These are phyloP conservation scores for Copidosoma aretas DNA, from an alignment of 2,888 invertebrate genomes.

Conservation along the genomic window DNA sequence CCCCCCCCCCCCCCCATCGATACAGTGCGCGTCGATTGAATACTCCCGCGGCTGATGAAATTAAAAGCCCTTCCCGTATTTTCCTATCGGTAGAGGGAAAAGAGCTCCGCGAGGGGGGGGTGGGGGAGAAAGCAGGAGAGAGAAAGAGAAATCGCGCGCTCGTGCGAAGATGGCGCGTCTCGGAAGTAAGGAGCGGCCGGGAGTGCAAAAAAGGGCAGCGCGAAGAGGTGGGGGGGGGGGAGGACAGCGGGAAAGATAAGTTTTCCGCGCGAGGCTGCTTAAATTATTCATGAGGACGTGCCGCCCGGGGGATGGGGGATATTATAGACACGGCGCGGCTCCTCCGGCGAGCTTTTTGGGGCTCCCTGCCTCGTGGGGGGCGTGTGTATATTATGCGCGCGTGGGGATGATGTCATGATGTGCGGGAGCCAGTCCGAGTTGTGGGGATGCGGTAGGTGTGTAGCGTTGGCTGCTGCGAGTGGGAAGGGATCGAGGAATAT, in stretches of 20 bases:
- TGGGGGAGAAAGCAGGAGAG: not conserved
- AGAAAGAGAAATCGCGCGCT: constrained; percentile 6
- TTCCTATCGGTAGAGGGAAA: too few species aligned
- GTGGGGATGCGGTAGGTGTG: too few species aligned
- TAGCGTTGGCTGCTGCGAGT: too few species aligned
- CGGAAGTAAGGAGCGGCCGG: not conserved
- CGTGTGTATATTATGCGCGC: too few species aligned
- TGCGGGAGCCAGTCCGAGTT: too few species aligned
- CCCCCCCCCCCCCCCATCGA: too few species aligned
- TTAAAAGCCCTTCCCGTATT: constrained; percentile 7
- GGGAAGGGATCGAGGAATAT: too few species aligned
- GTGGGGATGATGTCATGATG: too few species aligned
- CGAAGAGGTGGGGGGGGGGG: constrained; percentile 24
- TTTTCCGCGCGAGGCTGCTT: constrained; percentile 49
- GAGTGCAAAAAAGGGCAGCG: not conserved
- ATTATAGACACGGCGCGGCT: constrained; percentile 33
- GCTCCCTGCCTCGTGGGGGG: not conserved
- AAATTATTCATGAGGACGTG: constrained; percentile 54
- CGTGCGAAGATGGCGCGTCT: constrained; percentile 2
- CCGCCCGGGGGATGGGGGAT: constrained; percentile 42
- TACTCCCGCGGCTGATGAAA: constrained; percentile 19
- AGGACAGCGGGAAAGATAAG: constrained; percentile 40
- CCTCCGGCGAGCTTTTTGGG: not conserved
- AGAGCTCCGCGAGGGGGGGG: not conserved
- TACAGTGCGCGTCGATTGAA: constrained; percentile 10